phyloP scores from a whole-genome alignment of 64 coral and sea anemone species.

The Hydrozoanthus tunicans region DNA sequence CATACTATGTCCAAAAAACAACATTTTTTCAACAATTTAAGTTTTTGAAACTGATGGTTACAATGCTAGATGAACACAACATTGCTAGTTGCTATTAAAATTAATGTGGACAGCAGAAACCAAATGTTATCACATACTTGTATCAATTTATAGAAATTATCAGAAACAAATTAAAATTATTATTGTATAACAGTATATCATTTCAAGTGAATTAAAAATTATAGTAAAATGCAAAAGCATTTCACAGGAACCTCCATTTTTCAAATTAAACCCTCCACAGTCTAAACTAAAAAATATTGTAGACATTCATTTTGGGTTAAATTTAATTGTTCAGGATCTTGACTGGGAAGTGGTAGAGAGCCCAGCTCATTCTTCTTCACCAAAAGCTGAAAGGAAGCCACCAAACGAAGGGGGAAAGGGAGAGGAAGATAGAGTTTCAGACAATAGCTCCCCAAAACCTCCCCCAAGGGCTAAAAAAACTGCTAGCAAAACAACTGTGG shows the following conservation, averaged over 20 bases:
- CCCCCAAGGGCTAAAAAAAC: constrained; percentile 38
- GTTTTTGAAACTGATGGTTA: no score
- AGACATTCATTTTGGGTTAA: neutral
- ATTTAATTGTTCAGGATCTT: constrained; percentile 10
- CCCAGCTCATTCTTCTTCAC: constrained; percentile 23
- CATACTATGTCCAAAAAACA: no score
- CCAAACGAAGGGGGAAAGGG: constrained; percentile 14
- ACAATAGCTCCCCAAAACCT: constrained; percentile 24
- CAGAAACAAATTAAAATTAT: no score
- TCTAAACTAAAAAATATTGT: neutral
- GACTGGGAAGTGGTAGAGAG: constrained; percentile 51
- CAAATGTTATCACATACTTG: no score
- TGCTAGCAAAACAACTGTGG: neutral
- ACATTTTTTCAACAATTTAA: no score
- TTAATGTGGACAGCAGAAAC: no score
- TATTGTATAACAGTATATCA: neutral
- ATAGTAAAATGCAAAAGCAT: neutral
- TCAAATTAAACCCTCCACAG: neutral
- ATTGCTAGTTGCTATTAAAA: no score
- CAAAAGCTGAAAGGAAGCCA: constrained; percentile 23
- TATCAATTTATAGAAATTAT: no score
- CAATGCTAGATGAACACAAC: no score
- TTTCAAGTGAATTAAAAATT: neutral
- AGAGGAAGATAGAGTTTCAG: neutral
- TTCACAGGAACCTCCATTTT: no score